Base-by-base conservation (phyloP, 1,140 invertebrate species). In the Drosophila novamexicana region DNA sequence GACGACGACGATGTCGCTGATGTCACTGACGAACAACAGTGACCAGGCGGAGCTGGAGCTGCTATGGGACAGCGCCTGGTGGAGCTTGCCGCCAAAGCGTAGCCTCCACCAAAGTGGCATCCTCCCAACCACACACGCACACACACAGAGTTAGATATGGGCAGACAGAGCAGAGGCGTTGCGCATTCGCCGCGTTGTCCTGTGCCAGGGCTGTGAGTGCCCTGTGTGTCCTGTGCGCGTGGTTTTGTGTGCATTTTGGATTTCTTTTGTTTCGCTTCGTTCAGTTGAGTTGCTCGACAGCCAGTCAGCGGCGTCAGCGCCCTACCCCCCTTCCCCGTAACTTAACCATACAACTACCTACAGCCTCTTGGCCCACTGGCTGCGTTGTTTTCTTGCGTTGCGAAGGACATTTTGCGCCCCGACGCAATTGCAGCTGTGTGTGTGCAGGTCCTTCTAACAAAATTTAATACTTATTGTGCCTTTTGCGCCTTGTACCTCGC, bases 401-500 rank as follows among this genome's bases (percentile, higher is more conserved):
- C 83, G 83, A 86, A 86, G 82, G 83, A 86, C 82, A 71, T 68
- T 86, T 47, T 54, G 79, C 70, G 70, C 61, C 57, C 75, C 29
- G 45, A 56, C 39, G 47, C 42, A 14, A 14, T 4, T 47, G 57
- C 16, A 9, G 44, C 22, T 29, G n/a, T 34, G 29, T 22, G 52
- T 59, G 56, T 66, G 64, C 68, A 73, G 68, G 79, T 88, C 76
- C 81, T 88, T 84, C 80, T 89, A 88, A 88, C 83, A 83, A 80
- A 88, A 88, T 88, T 89, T 88, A 88, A 88, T 89, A 83, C 83
- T 88, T 88, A 82, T 89, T 83, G 83, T 79, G 74, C 81, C 52
- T 74, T 71, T 65, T 71, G 45, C 73, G 81, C 67, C 42, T 66
- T 66, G 50, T 18, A 49, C 45, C 36, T 65, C 53, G 34, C 34